Evolutionary conservation across 2,888 invertebrate genomes (phyloP).

Genomic region (Metellina segmentata): DNA sequence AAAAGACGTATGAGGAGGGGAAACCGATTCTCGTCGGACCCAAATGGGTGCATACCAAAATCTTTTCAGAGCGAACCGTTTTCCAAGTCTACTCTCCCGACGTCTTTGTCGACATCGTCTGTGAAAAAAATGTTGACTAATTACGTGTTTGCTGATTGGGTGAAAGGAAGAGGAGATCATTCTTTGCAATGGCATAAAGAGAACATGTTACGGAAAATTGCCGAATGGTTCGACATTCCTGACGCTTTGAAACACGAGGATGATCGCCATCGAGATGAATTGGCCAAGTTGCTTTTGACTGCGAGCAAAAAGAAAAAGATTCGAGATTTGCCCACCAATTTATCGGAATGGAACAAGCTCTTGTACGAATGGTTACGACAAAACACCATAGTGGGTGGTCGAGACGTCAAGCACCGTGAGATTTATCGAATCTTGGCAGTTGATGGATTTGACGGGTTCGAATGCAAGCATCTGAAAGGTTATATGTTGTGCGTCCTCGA

Average conservation of each 20-base stretch:
- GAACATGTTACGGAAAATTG: background rate
- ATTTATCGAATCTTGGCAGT: slow-evolving; percentile 35
- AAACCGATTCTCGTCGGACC: background rate
- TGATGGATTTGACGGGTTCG: slow-evolving; percentile 34
- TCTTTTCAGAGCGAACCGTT: no score
- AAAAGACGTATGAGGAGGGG: background rate
- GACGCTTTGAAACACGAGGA: no score
- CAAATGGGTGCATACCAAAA: no score
- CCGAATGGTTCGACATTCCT: background rate
- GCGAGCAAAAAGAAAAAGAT: background rate
- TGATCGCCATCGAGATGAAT: background rate
- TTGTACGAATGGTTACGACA: slow-evolving; percentile 12
- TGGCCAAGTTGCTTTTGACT: no score
- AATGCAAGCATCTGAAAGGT: background rate
- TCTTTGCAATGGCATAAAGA: no score
- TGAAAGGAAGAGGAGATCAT: no score
- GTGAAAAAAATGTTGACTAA: no score
- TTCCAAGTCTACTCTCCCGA: no score
- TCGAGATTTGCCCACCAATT: background rate
- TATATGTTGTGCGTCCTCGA: background rate
- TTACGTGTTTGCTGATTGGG: no score
- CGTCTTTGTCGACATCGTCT: no score
- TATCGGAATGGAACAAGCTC: background rate
- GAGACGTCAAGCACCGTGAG: slow-evolving; percentile 5
- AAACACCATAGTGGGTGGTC: background rate